Evolutionary conservation across 2,888 invertebrate species (phyloP).

Genomic region (Hetaerina titia): DNA sequence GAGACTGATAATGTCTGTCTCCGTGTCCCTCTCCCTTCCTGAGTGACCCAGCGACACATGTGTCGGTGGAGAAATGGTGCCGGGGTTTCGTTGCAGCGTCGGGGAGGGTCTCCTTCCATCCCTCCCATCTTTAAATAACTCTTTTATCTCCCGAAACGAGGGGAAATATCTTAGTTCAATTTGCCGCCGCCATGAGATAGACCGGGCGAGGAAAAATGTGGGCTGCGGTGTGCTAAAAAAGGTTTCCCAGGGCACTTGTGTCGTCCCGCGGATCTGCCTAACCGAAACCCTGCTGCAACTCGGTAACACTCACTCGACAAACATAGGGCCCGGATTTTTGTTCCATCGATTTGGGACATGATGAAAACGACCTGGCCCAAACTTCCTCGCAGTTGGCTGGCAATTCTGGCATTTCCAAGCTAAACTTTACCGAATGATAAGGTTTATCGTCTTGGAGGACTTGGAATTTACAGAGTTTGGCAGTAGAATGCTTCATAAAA

Average conservation of each 20-base stretch:
- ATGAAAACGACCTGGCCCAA: too few relatives aligned
- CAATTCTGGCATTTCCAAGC: too few relatives aligned
- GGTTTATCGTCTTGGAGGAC: too few relatives aligned
- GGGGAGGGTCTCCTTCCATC: background rate
- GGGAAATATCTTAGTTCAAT: background rate
- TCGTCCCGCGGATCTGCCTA: too few relatives aligned
- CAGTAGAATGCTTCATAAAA: too few relatives aligned
- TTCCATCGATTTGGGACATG: background rate
- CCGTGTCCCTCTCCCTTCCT: background rate
- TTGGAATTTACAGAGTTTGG: too few relatives aligned
- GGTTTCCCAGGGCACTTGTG: too few relatives aligned
- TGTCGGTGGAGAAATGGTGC: background rate
- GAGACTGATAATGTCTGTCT: background rate
- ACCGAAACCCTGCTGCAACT: background rate
- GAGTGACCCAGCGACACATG: background rate
- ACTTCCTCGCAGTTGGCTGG: too few relatives aligned
- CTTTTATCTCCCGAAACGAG: background rate
- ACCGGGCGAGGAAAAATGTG: too few relatives aligned
- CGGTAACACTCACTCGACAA: background rate
- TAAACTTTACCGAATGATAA: too few relatives aligned
- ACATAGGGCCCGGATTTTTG: background rate
- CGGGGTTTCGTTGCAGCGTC: background rate
- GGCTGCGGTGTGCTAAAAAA: too few relatives aligned
- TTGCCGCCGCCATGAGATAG: too few relatives aligned
- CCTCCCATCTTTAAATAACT: background rate